These are phyloP conservation scores for Chionodraco myersi DNA, from an alignment of 2,113 vertebrate species.

Conservation along the genomic window DNA sequence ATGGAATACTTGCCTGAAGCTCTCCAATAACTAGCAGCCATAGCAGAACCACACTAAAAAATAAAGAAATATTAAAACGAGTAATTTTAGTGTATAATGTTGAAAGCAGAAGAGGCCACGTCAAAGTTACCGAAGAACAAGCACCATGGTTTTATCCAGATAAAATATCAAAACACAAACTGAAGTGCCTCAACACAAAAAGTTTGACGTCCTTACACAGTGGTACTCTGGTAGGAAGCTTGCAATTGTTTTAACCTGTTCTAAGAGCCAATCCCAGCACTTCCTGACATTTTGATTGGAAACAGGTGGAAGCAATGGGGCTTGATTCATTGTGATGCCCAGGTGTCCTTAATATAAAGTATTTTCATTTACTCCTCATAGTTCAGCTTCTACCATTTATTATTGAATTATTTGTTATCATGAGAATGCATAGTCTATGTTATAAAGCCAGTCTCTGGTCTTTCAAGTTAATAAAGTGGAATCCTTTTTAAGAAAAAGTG, in stretches of 20 bases:
- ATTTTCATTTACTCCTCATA: not conserved
- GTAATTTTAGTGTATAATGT: too few relatives aligned
- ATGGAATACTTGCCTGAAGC: not conserved
- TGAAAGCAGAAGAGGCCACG: not conserved
- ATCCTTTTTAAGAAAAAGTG: too few relatives aligned
- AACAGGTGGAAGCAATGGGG: constrained; percentile 27
- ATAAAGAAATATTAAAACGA: not conserved
- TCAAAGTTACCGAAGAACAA: not conserved
- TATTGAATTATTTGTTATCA: not conserved
- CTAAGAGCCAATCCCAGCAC: constrained; percentile 32
- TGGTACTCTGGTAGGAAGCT: accelerated
- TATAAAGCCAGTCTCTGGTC: too few relatives aligned
- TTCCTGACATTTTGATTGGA: constrained; percentile 1
- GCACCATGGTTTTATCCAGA: constrained; percentile 13
- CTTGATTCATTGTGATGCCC: not conserved
- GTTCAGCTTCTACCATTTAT: not conserved
- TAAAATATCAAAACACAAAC: not conserved
- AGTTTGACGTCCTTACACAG: not conserved
- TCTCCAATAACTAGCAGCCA: constrained; percentile 14
- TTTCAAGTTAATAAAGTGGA: too few relatives aligned
- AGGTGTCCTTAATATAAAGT: not conserved
- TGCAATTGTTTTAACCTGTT: not conserved
- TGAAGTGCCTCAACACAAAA: not conserved
- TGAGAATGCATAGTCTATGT: not conserved
- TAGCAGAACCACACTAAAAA: constrained; percentile 5